Percentiles rank a stretch among this genome's conserved stretches.
Conservation (phyloP, 2,888 invertebrate genomes). For the Lasioglossum lativentre region DNA sequence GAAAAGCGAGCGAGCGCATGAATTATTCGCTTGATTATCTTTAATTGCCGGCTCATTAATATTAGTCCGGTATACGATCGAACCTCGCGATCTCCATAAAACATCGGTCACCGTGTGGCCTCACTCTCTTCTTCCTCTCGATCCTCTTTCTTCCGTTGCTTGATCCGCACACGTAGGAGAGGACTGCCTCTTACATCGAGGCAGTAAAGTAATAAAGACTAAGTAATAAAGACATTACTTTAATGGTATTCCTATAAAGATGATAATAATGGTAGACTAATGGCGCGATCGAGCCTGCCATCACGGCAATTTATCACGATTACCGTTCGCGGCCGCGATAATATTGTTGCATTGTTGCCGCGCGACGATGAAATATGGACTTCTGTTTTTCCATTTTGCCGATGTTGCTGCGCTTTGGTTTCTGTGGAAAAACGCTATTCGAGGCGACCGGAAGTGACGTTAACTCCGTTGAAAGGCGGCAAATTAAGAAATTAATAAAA, state of each 20-base stretch:
- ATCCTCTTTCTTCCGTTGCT: not conserved
- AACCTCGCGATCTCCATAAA: constrained; percentile 13
- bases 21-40: constrained; percentile 49
- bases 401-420: not conserved
- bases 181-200: not conserved
- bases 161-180: not conserved
- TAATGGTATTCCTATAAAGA: constrained; percentile 30
- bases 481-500: no score
- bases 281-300: constrained; percentile 32
- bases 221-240: constrained; percentile 44
- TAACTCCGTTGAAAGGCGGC: not conserved
- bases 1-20: constrained; percentile 43
- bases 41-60: constrained; percentile 46
- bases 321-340: constrained; percentile 34
- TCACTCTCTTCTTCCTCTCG: not conserved
- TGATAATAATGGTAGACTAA: constrained; percentile 41
- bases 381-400: not conserved
- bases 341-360: constrained; percentile 26
- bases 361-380: constrained; percentile 38
- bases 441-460: not conserved
- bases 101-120: not conserved
- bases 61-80: constrained; percentile 7
- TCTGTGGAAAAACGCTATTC: not conserved
- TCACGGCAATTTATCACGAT: constrained; percentile 53
- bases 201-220: constrained; percentile 8